Base-by-base conservation (phyloP, 2,797 vertebrate species). In the Argya squamiceps region DNA sequence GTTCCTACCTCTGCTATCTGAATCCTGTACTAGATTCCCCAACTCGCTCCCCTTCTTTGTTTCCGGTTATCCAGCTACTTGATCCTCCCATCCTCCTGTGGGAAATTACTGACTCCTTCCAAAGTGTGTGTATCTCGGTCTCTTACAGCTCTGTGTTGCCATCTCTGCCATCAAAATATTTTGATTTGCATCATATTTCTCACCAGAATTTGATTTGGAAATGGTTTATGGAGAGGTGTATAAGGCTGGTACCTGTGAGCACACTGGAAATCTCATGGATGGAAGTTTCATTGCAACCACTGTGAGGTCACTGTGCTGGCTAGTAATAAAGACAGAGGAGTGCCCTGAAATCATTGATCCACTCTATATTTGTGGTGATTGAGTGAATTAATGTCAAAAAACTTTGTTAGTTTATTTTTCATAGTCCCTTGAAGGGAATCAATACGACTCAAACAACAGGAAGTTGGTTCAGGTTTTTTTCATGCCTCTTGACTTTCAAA, bases 101-200 rank as follows among this genome's bases (percentile, higher is more conserved):
- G 8, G 34, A 50, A 55, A 19, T 74, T 67, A 46, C 30, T 58
- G 47, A 9, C 27, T 74, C 30, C 41, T 74, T 89, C 47, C 26
- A 19, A 67, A 50, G 15, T 5, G 4, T 26, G 11, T 37, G 56
- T 30, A 43, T 60, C 41, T 64, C 0, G 0, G 4, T 36, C 43
- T 70, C 65, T 81, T 92, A 21, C 46, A 58, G 49, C 17, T 68
- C 71, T 70, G 52, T 37, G 14, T 60, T 12, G 8, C 15, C 59
- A 34, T 55, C 20, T 62, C 75, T 87, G 36, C 43, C 84, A 86
- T 78, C 39, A 67, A 59, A 93, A 69, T 80, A 32, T 27, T 76
- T 82, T 65, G 4, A 53, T 62, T 76, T 83, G 21, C 4, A 24
- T 53, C 26, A 37, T 21, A 27, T 88, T 89, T 85, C 37, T 79